Base-by-base conservation (phyloP, 2,888 invertebrate genomes). In the Scrobipalpa costella region DNA sequence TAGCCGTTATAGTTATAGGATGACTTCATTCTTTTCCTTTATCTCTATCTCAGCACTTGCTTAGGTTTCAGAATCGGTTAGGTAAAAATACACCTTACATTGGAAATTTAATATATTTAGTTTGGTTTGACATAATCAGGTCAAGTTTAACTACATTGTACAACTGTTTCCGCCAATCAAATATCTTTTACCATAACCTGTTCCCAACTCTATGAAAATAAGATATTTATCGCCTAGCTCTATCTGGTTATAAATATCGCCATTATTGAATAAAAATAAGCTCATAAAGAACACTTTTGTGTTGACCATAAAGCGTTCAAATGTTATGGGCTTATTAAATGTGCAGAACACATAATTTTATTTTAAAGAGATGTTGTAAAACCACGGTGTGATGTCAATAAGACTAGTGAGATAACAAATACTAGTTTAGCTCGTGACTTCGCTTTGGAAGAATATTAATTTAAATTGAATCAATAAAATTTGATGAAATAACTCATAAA, bases 201-300 rank as follows among this genome's bases (percentile, higher is more conserved):
- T 77, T 77, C 69, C 68, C 70, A 69, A 64, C 65, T 66, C 74
- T 71, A 40, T 40, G 50, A 52, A 13, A 52, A 27, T 27, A 52
- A 52, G 19, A 52, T 21, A 52, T 52, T 21, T 13, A 52, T 21
- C 11, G 13, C 21, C 13, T 13, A 49, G 2, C 49, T 49, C 8
- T 19, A 52, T 52, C 74, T 67, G 71, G 74, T 73, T 73, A 79
- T 81, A 81, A 81, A 80, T 80, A 77, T 69, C 66, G 67, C 70
- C 69, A 69, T 76, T 74, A 80, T 80, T 76, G 71, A 79, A 77
- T 79, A 77, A 79, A 76, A 77, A 76, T 75, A 74, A 74, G 70
- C 61, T 66, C 70, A 69, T 79, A 80, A 80, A 79, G 73, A 68
- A 71, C 66, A 65, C 67, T 75, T 77, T 73, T 73, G 27, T 70